Percentiles rank a stretch among this genome's conserved stretches.
phyloP scores from a whole-genome alignment of 1,140 invertebrate genomes.

The Hetaerina americana region DNA sequence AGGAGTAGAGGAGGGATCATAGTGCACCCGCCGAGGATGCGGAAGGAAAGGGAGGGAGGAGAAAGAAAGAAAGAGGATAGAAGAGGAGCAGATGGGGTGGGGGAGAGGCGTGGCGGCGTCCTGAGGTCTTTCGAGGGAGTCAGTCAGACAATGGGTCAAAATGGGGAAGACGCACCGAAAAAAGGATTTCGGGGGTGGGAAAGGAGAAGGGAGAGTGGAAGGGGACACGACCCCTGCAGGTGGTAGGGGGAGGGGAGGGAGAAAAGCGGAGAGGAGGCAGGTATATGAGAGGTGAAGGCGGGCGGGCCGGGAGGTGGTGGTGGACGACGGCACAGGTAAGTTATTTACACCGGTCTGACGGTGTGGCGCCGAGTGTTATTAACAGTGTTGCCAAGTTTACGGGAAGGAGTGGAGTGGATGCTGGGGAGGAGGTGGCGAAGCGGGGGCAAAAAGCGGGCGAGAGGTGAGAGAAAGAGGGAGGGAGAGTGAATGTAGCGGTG shows the following conservation, averaged over 20 bases:
- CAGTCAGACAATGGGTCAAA: no score
- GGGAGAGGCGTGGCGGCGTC: no score
- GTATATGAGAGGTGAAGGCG: background rate
- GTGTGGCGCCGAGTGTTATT: background rate
- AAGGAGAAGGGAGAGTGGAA: background rate
- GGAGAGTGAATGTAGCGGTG: background rate
- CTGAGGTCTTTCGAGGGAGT: no score
- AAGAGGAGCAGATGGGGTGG: no score
- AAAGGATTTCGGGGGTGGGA: background rate
- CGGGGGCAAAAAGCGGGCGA: no score
- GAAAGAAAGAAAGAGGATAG: no score
- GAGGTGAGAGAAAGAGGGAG: no score
- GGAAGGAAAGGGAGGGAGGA: no score
- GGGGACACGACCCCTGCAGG: background rate
- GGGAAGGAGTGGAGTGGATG: background rate
- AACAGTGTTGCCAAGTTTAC: background rate
- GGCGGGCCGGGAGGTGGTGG: background rate
- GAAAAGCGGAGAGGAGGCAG: background rate
- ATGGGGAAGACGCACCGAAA: no score
- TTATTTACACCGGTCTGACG: background rate
- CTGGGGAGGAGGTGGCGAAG: no score
- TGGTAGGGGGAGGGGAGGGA: background rate
- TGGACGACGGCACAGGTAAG: background rate
- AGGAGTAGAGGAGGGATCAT: no score
- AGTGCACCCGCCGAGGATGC: no score